Evolutionary conservation across 2,888 invertebrate genomes (phyloP), one percentile per base, ranked within the genome.

Genomic region (Phyllotreta cruciferae): DNA sequence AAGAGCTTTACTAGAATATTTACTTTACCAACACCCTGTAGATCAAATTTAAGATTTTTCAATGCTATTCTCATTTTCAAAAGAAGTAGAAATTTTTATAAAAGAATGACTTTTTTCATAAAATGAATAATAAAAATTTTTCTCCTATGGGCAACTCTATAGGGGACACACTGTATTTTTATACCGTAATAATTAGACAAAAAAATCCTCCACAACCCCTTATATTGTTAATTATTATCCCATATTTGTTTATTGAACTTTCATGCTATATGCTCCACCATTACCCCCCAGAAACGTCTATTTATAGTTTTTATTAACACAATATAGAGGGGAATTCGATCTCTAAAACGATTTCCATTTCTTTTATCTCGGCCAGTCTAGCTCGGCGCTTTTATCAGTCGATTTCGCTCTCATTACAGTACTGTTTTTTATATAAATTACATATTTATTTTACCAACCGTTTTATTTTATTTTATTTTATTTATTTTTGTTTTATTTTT

Each of bases 401-500:
- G 6, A 44, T 42, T 44, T 52, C 13, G 13, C 38, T 9, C 36
- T 56, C 13, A 44, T 45, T 50, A 14, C 36, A 35, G 38, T 14
- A 11, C 36, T 50, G 44, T 35, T 49, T 34, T 52, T 14, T 36
- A 42, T 49, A 7, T n/a, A 3, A 8, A 14, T 60, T 41, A 11
- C 13, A 36, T 10, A 50, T 39, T 6, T 37, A 49, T 34, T 60
- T 61, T 52, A 52, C 53, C 55, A 47, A 42, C 55, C 52, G 52
- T 41, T 36, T 34, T 60, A 11, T 52, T 34, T 10, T 44, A 42
- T 54, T 56, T 50, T 34, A 36, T 52, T 36, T 53, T 47, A 47
- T 54, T 60, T 61, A 55, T 49, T 56, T 24, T 52, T 60, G 62
- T 60, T 64, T 47, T 63, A 60, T 58, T 56, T 47, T 57, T 54